Percentiles rank a stretch among this genome's conserved stretches.
Conservation (phyloP, 2,797 vertebrate species). For the Sebastes variabilis region DNA sequence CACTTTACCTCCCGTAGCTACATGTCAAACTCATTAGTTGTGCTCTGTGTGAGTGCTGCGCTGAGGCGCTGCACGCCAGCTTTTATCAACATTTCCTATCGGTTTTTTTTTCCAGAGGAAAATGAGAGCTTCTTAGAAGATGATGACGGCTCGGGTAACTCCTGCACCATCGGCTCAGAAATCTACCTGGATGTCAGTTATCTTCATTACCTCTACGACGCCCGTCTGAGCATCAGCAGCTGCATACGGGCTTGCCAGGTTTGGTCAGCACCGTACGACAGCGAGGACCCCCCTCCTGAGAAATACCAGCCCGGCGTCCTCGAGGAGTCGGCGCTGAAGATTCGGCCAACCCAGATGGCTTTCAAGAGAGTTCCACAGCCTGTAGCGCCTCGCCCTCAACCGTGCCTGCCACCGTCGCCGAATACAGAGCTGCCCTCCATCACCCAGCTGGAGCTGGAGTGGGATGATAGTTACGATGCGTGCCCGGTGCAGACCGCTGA, state of each 20-base stretch:
- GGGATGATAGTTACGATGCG: conserved; percentile 97
- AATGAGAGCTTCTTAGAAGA: conserved; percentile 49
- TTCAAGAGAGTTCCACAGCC: conserved; percentile 36
- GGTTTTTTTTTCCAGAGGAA: conserved; percentile 67
- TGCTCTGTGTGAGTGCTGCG: conserved; percentile 37
- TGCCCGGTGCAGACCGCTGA: conserved; percentile 82
- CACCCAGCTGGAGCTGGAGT: conserved; percentile 91
- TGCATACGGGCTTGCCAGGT: conserved; percentile 89
- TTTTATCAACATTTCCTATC: conserved; percentile 29
- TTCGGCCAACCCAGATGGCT: conserved; percentile 17
- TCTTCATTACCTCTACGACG: conserved; percentile 94
- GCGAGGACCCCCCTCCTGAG: conserved; percentile 89
- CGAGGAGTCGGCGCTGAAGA: conserved; percentile 76
- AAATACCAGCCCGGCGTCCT: conserved; percentile 81
- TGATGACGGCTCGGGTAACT: conserved; percentile 72
- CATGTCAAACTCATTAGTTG: conserved; percentile 65
- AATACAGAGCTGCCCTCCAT: conserved; percentile 19
- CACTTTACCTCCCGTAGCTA: conserved; percentile 53
- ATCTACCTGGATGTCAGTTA: conserved; percentile 93
- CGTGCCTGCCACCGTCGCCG: neutral
- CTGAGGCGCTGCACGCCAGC: neutral
- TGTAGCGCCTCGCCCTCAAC: neutral
- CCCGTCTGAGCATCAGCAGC: conserved; percentile 85
- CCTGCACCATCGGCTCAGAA: conserved; percentile 90
- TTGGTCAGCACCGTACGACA: conserved; percentile 95